Conservation (phyloP, 2,797 vertebrate species). For the Lophotriccus pileatus region DNA sequence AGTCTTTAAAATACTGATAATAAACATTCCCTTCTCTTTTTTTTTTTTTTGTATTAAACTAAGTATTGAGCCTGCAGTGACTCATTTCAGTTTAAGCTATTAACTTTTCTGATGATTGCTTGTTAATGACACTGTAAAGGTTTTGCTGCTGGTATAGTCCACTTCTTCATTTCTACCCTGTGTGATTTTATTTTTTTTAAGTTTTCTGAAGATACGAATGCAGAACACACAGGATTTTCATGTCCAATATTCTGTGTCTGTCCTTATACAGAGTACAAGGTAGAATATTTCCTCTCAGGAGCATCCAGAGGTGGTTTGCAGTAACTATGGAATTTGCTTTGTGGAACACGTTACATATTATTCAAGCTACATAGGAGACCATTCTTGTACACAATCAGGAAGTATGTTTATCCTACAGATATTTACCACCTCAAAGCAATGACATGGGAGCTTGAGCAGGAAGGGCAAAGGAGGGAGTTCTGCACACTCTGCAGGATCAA, state of each 20-base stretch:
- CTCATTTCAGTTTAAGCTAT: background rate
- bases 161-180: background rate
- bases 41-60: background rate
- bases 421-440: background rate
- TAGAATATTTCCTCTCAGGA: background rate
- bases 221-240: background rate
- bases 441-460: background rate
- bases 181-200: background rate
- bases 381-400: background rate
- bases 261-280: background rate
- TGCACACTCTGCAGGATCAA: background rate
- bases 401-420: background rate
- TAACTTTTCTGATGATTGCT: background rate
- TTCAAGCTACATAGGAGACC: background rate
- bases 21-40: background rate
- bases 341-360: background rate
- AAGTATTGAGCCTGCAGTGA: background rate
- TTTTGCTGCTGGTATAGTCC: background rate
- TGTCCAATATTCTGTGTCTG: background rate
- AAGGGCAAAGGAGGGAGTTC: background rate
- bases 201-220: background rate
- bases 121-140: background rate
- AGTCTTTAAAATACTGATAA: background rate
- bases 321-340: background rate
- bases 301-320: background rate